These are phyloP conservation scores for Bruchidius siliquastri DNA, from an alignment of 2,888 invertebrate species.

Conservation along the genomic window DNA sequence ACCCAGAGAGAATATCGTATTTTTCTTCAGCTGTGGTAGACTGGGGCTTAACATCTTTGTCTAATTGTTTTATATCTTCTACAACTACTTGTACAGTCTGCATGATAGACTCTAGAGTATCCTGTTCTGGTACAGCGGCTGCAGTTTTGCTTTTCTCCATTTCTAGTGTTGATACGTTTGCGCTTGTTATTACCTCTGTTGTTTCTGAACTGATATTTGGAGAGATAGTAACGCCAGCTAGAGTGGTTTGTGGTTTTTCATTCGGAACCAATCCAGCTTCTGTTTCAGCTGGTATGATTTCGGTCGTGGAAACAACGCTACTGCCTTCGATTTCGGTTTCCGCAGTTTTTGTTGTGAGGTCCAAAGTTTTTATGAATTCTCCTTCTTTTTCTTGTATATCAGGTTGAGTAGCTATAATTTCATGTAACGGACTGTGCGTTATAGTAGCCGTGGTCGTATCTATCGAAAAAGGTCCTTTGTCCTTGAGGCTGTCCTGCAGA, in stretches of 20 bases:
- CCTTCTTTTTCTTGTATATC: conserved; percentile 42
- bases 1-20: conserved; percentile 53
- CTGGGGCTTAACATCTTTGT: conserved; percentile 36
- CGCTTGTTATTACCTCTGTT: conserved; percentile 33
- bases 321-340: conserved; percentile 46
- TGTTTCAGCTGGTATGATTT: conserved; percentile 51
- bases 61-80: conserved; percentile 18
- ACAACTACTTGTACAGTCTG: conserved; percentile 23
- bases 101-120: conserved; percentile 25
- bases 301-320: conserved; percentile 46
- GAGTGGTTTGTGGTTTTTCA: conserved; percentile 33
- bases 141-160: conserved; percentile 18
- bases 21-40: conserved; percentile 51
- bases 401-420: conserved; percentile 37
- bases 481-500: conserved; percentile 20
- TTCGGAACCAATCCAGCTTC: conserved; percentile 43
- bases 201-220: conserved; percentile 48
- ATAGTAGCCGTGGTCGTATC: conserved; percentile 31
- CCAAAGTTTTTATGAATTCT: conserved; percentile 19
- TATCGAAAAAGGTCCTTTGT: conserved; percentile 9
- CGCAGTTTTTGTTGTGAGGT: conserved; percentile 39
- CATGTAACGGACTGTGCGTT: conserved; percentile 36
- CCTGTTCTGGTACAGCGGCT: conserved; percentile 26
- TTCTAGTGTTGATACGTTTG: conserved; percentile 22
- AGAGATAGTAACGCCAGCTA: conserved; percentile 39